Conservation (phyloP, 1,140 invertebrate genomes). For the Drosophila prosaltans region DNA sequence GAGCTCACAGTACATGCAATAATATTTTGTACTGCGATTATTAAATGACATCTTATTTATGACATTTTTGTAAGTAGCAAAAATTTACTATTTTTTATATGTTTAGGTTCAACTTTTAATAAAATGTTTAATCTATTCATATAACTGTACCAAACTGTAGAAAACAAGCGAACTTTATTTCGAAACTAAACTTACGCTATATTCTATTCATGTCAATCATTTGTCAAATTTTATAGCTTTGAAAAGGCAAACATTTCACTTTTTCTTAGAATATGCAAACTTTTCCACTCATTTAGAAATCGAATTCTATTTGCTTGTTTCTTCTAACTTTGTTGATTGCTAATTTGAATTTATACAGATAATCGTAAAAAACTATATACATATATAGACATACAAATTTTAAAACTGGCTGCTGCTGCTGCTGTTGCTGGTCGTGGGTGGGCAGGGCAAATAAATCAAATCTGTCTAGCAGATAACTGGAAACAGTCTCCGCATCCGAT, state of each 20-base stretch:
- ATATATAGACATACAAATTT: slow-evolving; percentile 37
- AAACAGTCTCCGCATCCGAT: slow-evolving; percentile 29
- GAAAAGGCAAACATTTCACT: background rate
- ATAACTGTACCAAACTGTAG: too few species aligned
- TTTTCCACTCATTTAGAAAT: slow-evolving; percentile 9
- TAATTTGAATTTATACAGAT: slow-evolving; percentile 55
- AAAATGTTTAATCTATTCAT: too few species aligned
- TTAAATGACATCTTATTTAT: too few species aligned
- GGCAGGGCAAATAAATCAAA: slow-evolving; percentile 69
- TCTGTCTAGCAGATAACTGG: slow-evolving; percentile 65
- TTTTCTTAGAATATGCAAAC: slow-evolving; percentile 7
- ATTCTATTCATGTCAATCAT: background rate
- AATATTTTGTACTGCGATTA: too few species aligned
- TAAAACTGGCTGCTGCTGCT: slow-evolving; percentile 35
- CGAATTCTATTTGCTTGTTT: slow-evolving; percentile 15
- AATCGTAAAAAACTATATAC: slow-evolving; percentile 38
- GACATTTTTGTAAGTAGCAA: too few species aligned
- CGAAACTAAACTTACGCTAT: too few species aligned
- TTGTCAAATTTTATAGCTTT: background rate
- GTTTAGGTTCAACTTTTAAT: too few species aligned
- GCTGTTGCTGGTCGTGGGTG: slow-evolving; percentile 55
- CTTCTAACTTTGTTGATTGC: slow-evolving; percentile 33
- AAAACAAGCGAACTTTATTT: too few species aligned
- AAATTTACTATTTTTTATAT: too few species aligned
- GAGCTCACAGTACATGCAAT: too few species aligned